A percentile compares a stretch with the other conserved stretches of the same genome.
These are phyloP conservation scores for Amphilophus citrinellus DNA, from an alignment of 2,113 vertebrate species.

Conservation along the genomic window DNA sequence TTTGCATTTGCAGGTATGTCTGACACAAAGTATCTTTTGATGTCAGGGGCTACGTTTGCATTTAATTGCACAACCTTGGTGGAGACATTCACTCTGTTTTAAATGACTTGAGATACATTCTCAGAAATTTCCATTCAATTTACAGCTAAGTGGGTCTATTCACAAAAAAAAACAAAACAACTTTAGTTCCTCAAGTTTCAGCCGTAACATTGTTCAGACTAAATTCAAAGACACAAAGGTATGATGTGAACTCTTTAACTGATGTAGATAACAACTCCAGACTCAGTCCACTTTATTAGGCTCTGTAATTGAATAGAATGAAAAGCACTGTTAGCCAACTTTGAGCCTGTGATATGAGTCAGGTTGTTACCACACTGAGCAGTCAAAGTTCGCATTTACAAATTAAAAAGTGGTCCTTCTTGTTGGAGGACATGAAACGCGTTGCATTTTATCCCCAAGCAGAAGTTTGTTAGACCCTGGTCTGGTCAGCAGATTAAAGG, in stretches of 20 bases:
- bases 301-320: slow-evolving; percentile 61
- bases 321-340: slow-evolving; percentile 24
- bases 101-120: slow-evolving; percentile 1
- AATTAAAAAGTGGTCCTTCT: slow-evolving; percentile 54
- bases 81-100: not conserved
- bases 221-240: slow-evolving; percentile 44
- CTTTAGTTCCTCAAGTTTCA: slow-evolving; percentile 48
- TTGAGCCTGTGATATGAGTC: slow-evolving; percentile 29
- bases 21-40: not conserved
- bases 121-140: slow-evolving; percentile 15
- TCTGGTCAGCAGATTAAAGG: slow-evolving; percentile 34
- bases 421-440: slow-evolving; percentile 32
- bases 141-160: not conserved
- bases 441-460: slow-evolving; percentile 14
- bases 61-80: not conserved
- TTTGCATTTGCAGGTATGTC: not conserved
- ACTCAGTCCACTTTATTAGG: slow-evolving; percentile 65
- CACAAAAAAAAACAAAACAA: not conserved
- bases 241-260: slow-evolving; percentile 43
- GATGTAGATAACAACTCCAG: slow-evolving; percentile 61
- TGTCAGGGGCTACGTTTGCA: not conserved
- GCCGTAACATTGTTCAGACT: slow-evolving; percentile 30
- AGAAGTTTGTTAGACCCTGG: slow-evolving; percentile 39
- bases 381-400: slow-evolving; percentile 32
- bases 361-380: slow-evolving; percentile 1